Percentiles rank a stretch among this genome's conserved stretches.
These are phyloP conservation scores for Myotis vivesi DNA, from an alignment of 2,797 vertebrate genomes.

Conservation along the genomic window DNA sequence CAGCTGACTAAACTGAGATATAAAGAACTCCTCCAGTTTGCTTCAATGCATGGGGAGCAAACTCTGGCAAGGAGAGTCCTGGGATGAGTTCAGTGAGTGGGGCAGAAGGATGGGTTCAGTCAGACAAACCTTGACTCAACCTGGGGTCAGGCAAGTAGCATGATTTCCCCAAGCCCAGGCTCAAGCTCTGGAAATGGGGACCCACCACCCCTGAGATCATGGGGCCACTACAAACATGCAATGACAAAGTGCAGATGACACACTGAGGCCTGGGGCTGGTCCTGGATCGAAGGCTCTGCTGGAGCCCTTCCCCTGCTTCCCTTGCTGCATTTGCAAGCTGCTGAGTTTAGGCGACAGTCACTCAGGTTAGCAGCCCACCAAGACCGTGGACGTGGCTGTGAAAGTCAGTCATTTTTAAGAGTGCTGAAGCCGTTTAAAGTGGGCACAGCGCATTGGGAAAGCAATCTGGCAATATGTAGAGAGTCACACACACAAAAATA, in stretches of 20 bases:
- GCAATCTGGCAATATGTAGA: background rate
- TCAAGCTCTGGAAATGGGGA: background rate
- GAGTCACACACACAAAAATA: background rate
- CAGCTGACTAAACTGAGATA: background rate
- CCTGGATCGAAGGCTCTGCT: background rate
- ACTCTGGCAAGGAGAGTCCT: background rate
- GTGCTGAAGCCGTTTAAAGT: background rate
- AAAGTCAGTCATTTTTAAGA: slow-evolving; percentile 26
- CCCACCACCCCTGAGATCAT: background rate
- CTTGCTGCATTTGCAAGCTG: background rate
- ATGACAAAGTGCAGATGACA: background rate
- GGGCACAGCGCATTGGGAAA: background rate
- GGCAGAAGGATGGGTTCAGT: background rate
- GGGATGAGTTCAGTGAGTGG: background rate
- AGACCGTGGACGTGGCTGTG: background rate
- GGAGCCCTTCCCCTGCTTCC: background rate
- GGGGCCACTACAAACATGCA: background rate
- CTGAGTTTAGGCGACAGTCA: background rate
- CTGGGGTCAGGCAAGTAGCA: background rate
- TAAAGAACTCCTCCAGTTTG: background rate
- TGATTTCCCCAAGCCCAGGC: background rate
- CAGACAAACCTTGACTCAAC: background rate
- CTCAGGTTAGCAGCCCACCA: slow-evolving; percentile 14
- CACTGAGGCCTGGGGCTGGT: background rate
- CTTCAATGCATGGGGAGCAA: background rate